Percentiles rank a stretch among this genome's conserved stretches.
Conservation (phyloP, 2,113 vertebrate genomes). For the Jaculus jaculus region DNA sequence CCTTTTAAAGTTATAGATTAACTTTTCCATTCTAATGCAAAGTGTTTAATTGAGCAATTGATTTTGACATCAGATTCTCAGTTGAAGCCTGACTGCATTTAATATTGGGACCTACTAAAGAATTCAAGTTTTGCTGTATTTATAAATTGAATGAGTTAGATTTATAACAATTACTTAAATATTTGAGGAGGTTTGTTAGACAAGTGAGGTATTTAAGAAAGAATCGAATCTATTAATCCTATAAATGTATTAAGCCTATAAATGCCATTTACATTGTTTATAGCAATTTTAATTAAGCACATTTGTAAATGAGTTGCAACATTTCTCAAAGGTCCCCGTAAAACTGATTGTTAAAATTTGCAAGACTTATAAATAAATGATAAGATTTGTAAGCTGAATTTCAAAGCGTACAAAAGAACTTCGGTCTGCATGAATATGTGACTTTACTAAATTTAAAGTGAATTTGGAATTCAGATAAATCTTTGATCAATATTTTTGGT, state of each 20-base stretch:
- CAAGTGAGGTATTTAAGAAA: constrained; percentile 61
- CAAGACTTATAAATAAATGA: constrained; percentile 76
- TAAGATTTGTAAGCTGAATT: constrained; percentile 59
- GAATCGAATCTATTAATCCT: constrained; percentile 58
- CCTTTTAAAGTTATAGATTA: background rate
- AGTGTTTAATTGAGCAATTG: background rate
- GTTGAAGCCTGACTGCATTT: constrained; percentile 33
- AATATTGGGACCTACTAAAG: constrained; percentile 10
- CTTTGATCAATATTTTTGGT: constrained; percentile 37
- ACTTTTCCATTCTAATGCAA: background rate
- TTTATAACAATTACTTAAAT: constrained; percentile 53
- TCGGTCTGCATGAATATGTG: constrained; percentile 53
- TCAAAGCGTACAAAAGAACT: constrained; percentile 54
- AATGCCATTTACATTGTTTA: constrained; percentile 64
- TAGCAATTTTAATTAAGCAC: constrained; percentile 73
- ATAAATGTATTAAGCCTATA: constrained; percentile 64
- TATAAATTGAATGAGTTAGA: constrained; percentile 52
- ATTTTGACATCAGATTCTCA: constrained; percentile 40
- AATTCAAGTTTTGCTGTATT: constrained; percentile 26
- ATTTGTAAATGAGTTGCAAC: constrained; percentile 64
- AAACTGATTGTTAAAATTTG: constrained; percentile 65
- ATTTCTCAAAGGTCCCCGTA: constrained; percentile 71
- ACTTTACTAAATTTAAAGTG: constrained; percentile 71
- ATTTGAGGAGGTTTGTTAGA: constrained; percentile 58
- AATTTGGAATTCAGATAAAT: constrained; percentile 52